Base-by-base conservation (phyloP, 30 jellyfish, hydroid and myxozoan genomes). In the Pelagia noctiluca region DNA sequence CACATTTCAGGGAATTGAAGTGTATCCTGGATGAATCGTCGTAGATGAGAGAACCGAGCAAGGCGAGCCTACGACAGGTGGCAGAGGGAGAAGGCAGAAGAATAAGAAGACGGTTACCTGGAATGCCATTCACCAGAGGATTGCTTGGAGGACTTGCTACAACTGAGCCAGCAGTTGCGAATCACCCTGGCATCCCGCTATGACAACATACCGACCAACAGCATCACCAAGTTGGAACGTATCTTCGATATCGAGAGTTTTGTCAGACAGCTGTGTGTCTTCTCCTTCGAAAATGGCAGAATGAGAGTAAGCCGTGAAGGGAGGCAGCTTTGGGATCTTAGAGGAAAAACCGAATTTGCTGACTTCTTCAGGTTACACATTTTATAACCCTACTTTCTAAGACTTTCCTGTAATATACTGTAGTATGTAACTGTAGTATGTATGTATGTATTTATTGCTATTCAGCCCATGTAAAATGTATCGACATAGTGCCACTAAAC, bases 111-210 rank as follows among this genome's bases (percentile, higher is more conserved):
- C 35, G 34, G 4, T 8, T 28, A 70, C 71, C 12, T 70, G 82
- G 71, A 70, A 42, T 18, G 82, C 82, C 28, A 71, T 8, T 30
- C 82, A 35, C 82, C 82, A 28, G 68, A 70, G 71, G 82, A 70
- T 70, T 70, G 82, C 71, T 28, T 70, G 68, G 35, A 18, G 10
- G 82, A 70, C 72, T 57, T 57, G 23, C 50, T 65, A 13, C 78
- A 25, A 19, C 78, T 65, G 78, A 65, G 60, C 16, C 50, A 65
- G 21, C 34, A 57, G 72, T 26, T 57, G 34, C 72, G 72, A 19
- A 24, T 57, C 8, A 4, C 11, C 23, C 23, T 57, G 11, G 21
- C 29, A 4, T 5, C 29, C 10, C 72, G 72, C 34, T 57, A 57
- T 21, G 72, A 57, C 11, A 24, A 57, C 22, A 57, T 57, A 4